A percentile compares a stretch with the other conserved stretches of the same genome.
phyloP scores from a whole-genome alignment of 2,888 invertebrate species.

The Eretmocerus hayati region DNA sequence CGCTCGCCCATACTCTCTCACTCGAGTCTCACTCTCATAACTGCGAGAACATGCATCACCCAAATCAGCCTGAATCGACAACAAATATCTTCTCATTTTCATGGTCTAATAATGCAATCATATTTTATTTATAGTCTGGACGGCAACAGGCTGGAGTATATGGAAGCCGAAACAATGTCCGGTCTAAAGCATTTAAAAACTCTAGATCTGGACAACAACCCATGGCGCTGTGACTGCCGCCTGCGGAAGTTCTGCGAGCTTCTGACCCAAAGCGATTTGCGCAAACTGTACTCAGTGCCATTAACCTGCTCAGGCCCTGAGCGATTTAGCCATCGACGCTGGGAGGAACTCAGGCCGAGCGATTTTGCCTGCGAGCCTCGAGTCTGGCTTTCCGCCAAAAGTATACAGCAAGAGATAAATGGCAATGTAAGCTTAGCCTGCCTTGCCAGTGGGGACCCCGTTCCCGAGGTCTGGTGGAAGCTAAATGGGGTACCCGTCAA shows the following conservation, averaged over 20 bases:
- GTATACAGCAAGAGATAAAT: conserved; percentile 65
- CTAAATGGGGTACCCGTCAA: conserved; percentile 65
- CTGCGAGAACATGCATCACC: no score
- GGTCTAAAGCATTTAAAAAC: conserved; percentile 74
- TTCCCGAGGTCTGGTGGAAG: conserved; percentile 76
- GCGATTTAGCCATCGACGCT: conserved; percentile 61
- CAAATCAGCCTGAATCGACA: no score
- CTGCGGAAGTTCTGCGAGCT: conserved; percentile 76
- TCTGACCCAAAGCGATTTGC: conserved; percentile 53
- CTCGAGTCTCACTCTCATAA: no score
- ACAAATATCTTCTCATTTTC: no score
- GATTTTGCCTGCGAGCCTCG: conserved; percentile 80
- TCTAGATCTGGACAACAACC: conserved; percentile 74
- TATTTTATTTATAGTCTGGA: conserved; percentile 57
- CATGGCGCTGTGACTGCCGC: conserved; percentile 86
- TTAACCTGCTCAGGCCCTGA: conserved; percentile 68
- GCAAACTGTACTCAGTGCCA: conserved; percentile 69
- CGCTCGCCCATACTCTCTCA: no score
- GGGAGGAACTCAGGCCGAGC: conserved; percentile 68
- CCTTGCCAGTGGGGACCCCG: conserved; percentile 73
- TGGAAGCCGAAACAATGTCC: conserved; percentile 61
- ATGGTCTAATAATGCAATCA: no score
- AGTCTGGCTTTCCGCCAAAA: conserved; percentile 50
- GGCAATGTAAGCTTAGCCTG: conserved; percentile 77
- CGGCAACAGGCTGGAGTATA: conserved; percentile 67